phyloP scores from a whole-genome alignment of 2,113 vertebrate species.

The Microcebus murinus region DNA sequence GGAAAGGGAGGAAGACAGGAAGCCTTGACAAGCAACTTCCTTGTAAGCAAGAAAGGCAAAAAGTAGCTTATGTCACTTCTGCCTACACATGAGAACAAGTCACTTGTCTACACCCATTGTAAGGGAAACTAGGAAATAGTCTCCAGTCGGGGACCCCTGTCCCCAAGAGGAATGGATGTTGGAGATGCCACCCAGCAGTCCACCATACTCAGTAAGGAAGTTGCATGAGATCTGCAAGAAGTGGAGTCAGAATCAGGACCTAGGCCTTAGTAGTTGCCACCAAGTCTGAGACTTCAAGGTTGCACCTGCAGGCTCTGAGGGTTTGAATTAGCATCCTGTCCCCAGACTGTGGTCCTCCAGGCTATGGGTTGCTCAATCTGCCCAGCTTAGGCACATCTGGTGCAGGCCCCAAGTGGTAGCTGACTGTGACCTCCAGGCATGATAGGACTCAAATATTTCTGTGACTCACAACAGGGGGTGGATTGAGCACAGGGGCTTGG shows the following conservation, averaged over 20 bases:
- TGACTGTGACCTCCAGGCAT: background rate
- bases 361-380: background rate
- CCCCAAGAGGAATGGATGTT: background rate
- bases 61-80: background rate
- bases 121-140: background rate
- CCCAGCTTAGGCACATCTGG: background rate
- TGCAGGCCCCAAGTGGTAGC: background rate
- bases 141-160: background rate
- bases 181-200: background rate
- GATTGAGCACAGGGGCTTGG: background rate
- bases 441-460: background rate
- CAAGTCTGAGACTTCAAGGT: background rate
- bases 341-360: background rate
- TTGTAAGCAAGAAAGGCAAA: background rate
- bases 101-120: background rate
- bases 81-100: background rate
- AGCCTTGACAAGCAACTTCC: background rate
- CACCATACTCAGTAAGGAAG: background rate
- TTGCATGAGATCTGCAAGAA: background rate
- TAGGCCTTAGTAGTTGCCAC: background rate
- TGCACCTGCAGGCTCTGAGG: background rate
- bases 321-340: background rate
- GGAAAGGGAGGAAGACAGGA: background rate
- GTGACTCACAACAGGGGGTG: background rate
- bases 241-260: background rate